These are phyloP conservation scores for Dryobota labecula DNA, from an alignment of 2,888 invertebrate species.

Conservation along the genomic window DNA sequence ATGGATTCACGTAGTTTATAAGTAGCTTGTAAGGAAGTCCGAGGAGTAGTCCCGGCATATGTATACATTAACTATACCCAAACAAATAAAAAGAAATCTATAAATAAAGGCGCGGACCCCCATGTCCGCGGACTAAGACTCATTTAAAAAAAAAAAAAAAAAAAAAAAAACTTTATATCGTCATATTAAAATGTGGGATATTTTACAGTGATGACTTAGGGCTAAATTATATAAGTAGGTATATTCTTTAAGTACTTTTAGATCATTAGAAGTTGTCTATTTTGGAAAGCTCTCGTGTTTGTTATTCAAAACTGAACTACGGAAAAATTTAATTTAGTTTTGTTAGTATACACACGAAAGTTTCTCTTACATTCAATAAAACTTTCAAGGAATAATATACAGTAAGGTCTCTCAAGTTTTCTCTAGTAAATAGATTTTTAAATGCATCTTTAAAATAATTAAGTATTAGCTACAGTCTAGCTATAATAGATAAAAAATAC, in stretches of 20 bases:
- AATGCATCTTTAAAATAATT: constrained; percentile 59
- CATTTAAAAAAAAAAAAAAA: too few species aligned
- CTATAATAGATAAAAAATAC: constrained; percentile 55
- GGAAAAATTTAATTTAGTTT: constrained; percentile 33
- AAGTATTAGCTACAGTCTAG: constrained; percentile 52
- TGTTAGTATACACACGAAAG: constrained; percentile 21
- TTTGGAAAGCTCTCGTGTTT: constrained; percentile 29
- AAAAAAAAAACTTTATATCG: constrained; percentile 39
- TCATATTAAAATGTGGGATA: constrained; percentile 47
- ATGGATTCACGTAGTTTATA: too few species aligned
- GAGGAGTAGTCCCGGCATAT: too few species aligned
- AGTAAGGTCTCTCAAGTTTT: constrained; percentile 48
- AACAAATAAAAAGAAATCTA: too few species aligned
- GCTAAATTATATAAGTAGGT: constrained; percentile 48
- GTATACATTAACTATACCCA: too few species aligned
- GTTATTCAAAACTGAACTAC: constrained; percentile 28
- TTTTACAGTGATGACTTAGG: constrained; percentile 52
- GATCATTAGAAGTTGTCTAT: constrained; percentile 17
- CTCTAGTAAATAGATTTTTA: constrained; percentile 52
- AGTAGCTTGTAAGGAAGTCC: too few species aligned
- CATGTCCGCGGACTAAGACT: too few species aligned
- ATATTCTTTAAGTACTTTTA: constrained; percentile 27
- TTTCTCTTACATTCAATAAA: constrained; percentile 4
- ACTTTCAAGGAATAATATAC: constrained; percentile 26
- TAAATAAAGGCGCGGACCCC: too few species aligned